These are phyloP conservation scores for Lucinisca nassula DNA, from an alignment of 2,888 invertebrate genomes.

Conservation along the genomic window DNA sequence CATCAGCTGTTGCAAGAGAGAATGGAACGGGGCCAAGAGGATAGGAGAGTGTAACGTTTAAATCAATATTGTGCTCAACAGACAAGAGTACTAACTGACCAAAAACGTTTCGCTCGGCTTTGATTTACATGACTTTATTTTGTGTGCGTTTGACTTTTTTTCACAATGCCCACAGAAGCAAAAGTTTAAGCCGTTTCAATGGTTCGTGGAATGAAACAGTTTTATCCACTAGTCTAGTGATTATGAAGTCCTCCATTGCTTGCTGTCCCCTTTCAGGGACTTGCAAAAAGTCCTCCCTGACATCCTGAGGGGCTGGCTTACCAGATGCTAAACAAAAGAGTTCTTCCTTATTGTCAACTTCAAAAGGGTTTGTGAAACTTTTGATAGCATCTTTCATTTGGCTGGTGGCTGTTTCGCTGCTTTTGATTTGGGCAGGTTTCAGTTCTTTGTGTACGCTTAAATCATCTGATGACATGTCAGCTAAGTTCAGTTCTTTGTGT, in stretches of 20 bases:
- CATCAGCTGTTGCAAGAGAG: slow-evolving; percentile 25
- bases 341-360: slow-evolving; percentile 22
- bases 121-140: slow-evolving; percentile 50
- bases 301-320: slow-evolving; percentile 32
- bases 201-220: slow-evolving; percentile 39
- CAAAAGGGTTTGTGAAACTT: slow-evolving; percentile 41
- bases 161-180: background rate
- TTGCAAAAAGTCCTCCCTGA: slow-evolving; percentile 32
- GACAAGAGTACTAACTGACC: background rate
- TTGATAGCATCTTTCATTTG: slow-evolving; percentile 25
- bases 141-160: slow-evolving; percentile 25
- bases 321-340: slow-evolving; percentile 61
- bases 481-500: slow-evolving; percentile 54
- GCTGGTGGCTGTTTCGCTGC: slow-evolving; percentile 15
- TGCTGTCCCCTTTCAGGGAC: slow-evolving; percentile 6
- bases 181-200: slow-evolving; percentile 51
- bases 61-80: background rate
- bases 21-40: background rate
- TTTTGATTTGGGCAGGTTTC: slow-evolving; percentile 15
- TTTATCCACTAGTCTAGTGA: slow-evolving; percentile 36
- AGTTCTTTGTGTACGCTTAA: too few relatives aligned
- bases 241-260: slow-evolving; percentile 35
- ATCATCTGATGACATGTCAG: too few relatives aligned
- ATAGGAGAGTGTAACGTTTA: background rate
- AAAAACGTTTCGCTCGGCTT: slow-evolving; percentile 46